phyloP scores from a whole-genome alignment of 2,888 invertebrate genomes.

The Camptogramma bilineatum region DNA sequence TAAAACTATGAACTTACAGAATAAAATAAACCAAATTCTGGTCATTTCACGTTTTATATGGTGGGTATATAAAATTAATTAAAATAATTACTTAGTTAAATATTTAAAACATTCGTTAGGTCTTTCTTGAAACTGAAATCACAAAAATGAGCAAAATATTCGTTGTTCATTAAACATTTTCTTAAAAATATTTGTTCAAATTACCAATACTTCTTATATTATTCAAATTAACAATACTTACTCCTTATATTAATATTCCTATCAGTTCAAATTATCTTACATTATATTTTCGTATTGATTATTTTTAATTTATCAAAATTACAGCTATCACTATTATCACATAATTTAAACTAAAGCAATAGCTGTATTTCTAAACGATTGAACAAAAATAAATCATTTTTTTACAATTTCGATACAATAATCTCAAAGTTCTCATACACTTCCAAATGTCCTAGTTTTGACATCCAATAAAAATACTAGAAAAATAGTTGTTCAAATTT shows the following conservation, averaged over 20 bases:
- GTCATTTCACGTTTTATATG: neutral
- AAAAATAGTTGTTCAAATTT: conserved; percentile 15
- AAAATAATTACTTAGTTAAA: neutral
- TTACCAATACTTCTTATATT: conserved; percentile 5
- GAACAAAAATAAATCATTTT: neutral
- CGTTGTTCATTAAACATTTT: conserved; percentile 31
- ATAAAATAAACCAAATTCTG: conserved; percentile 5
- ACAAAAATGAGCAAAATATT: conserved; percentile 36
- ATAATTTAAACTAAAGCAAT: conserved; percentile 20
- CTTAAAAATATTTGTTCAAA: conserved; percentile 10
- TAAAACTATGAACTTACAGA: conserved; percentile 1
- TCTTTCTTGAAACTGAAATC: conserved; percentile 12
- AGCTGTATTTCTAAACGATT: conserved; percentile 8
- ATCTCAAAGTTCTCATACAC: neutral
- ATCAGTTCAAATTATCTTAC: conserved; percentile 36
- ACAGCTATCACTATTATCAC: conserved; percentile 28
- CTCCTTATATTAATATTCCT: conserved; percentile 17
- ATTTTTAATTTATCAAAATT: conserved; percentile 10
- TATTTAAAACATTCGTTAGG: neutral
- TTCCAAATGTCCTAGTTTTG: neutral
- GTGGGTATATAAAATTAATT: neutral
- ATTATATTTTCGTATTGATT: conserved; percentile 1
- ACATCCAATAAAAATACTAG: conserved; percentile 9
- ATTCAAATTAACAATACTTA: too few relatives aligned
- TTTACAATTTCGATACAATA: neutral